phyloP scores from a whole-genome alignment of 2,113 vertebrate genomes.

The Odontesthes bonariensis region DNA sequence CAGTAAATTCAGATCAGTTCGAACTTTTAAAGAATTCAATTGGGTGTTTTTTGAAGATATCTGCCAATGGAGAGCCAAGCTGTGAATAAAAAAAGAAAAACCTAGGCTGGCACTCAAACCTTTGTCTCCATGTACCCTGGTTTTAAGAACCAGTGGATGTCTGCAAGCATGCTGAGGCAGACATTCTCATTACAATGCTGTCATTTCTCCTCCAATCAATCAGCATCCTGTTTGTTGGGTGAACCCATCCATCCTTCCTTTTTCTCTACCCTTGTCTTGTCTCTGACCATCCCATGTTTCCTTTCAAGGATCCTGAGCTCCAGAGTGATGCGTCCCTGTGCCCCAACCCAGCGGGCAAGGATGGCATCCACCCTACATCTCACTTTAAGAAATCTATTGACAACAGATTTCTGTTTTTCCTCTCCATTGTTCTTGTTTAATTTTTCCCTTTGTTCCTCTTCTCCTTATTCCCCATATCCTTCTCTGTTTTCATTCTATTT shows the following conservation, averaged over 20 bases:
- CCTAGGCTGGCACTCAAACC: conserved; percentile 74
- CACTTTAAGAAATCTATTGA: conserved; percentile 87
- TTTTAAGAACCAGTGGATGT: conserved; percentile 76
- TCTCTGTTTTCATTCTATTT: conserved; percentile 71
- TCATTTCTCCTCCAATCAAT: conserved; percentile 77
- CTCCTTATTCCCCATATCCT: conserved; percentile 72
- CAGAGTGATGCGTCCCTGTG: conserved; percentile 78
- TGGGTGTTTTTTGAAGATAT: background rate
- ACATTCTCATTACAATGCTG: conserved; percentile 72
- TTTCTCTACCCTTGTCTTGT: conserved; percentile 15
- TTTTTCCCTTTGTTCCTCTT: conserved; percentile 60
- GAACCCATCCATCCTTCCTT: conserved; percentile 19
- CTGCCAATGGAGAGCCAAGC: conserved; percentile 25
- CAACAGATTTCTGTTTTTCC: conserved; percentile 87
- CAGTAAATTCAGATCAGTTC: conserved; percentile 12
- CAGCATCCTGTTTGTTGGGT: conserved; percentile 72
- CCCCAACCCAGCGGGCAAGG: conserved; percentile 63
- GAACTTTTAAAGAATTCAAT: background rate
- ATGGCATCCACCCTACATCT: conserved; percentile 80
- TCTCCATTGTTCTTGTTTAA: conserved; percentile 74
- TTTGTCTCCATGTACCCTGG: conserved; percentile 80
- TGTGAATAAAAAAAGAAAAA: conserved; percentile 11
- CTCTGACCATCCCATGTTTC: conserved; percentile 70
- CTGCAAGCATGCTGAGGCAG: conserved; percentile 74
- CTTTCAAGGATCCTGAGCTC: conserved; percentile 77